These are phyloP conservation scores for Rotaria macrura DNA, from an alignment of 2,888 invertebrate species.

Conservation along the genomic window DNA sequence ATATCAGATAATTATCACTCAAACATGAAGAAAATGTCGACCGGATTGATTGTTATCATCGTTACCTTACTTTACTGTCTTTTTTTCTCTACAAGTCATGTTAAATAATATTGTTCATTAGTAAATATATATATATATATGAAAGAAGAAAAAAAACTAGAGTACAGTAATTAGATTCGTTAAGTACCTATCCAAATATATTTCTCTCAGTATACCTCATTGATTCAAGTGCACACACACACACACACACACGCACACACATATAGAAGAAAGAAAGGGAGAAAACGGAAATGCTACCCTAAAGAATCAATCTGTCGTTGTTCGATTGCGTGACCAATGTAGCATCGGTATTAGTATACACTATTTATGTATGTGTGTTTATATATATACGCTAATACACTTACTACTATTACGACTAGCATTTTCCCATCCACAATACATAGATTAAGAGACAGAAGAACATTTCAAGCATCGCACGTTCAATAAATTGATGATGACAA, in stretches of 20 bases:
- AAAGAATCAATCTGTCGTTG: not conserved
- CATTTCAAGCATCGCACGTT: not conserved
- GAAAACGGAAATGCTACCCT: not conserved
- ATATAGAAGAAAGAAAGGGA: not conserved
- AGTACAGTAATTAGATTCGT: not conserved
- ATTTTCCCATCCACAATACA: not conserved
- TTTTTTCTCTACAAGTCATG: too few species aligned
- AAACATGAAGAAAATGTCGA: not conserved
- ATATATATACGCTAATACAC: not conserved
- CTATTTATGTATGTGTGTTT: not conserved
- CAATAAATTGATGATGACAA: not conserved
- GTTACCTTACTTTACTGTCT: too few species aligned
- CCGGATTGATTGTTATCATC: too few species aligned
- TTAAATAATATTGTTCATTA: not conserved
- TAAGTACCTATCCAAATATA: not conserved
- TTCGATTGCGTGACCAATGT: not conserved
- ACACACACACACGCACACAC: not conserved
- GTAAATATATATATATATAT: not conserved
- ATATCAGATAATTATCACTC: not conserved
- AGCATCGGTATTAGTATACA: not conserved
- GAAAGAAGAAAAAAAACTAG: not conserved
- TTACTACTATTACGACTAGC: not conserved
- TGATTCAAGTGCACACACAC: not conserved
- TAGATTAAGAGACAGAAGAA: not conserved
- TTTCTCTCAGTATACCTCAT: not conserved